Evolutionary conservation across 2,888 invertebrate species (phyloP).

Genomic region (Plebejus anna): DNA sequence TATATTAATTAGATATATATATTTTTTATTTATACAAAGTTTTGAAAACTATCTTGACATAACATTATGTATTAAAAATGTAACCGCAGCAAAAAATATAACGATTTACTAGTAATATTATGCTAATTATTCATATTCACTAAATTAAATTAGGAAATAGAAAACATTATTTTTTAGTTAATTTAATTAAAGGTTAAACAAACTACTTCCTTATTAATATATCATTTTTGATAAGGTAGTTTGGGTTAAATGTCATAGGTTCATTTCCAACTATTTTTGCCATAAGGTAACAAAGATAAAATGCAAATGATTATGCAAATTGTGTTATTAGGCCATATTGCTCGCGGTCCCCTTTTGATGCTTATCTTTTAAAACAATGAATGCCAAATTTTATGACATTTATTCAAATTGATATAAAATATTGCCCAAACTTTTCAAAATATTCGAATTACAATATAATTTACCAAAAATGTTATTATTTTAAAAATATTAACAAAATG

Average conservation of each 20-base stretch:
- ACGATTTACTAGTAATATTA: background rate
- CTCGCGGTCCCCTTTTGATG: slow-evolving; percentile 42
- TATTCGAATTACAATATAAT: background rate
- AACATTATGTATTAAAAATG: too few relatives aligned
- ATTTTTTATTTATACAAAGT: too few relatives aligned
- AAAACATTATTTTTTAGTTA: slow-evolving; percentile 10
- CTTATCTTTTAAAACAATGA: slow-evolving; percentile 33
- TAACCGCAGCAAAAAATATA: background rate
- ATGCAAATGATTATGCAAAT: slow-evolving; percentile 33
- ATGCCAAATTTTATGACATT: slow-evolving; percentile 27
- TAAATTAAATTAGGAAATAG: slow-evolving; percentile 14
- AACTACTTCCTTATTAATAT: slow-evolving; percentile 23
- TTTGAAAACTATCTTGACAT: too few relatives aligned
- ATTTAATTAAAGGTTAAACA: slow-evolving; percentile 24
- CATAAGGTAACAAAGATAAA: slow-evolving; percentile 54
- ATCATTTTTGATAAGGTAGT: slow-evolving; percentile 10
- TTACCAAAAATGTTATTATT: background rate
- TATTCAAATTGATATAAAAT: slow-evolving; percentile 29
- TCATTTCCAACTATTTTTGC: slow-evolving; percentile 31
- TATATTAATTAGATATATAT: too few relatives aligned
- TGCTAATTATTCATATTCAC: slow-evolving; percentile 9
- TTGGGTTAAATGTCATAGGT: slow-evolving; percentile 27
- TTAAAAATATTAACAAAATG: slow-evolving; percentile 1
- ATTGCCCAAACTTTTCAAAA: background rate
- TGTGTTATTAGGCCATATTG: slow-evolving; percentile 48